Percentiles rank a stretch among this genome's conserved stretches.
Conservation (phyloP, 2,797 vertebrate species). For the Etheostoma perlongum region DNA sequence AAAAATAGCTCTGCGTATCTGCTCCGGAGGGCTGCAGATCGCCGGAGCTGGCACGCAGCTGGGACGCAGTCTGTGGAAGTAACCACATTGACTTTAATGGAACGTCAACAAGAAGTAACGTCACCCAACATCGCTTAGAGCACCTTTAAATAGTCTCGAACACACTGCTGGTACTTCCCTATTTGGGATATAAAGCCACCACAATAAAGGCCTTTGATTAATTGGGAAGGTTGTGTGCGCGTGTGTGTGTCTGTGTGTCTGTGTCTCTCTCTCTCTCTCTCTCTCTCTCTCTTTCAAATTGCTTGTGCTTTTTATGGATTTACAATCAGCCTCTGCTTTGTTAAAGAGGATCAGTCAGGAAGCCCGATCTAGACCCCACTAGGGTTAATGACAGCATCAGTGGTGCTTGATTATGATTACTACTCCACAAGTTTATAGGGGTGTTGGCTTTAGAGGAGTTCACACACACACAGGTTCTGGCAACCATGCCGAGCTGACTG, state of each 20-base stretch:
- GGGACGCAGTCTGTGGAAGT: too few species aligned
- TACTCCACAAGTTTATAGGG: slow-evolving; percentile 49
- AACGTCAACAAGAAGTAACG: too few species aligned
- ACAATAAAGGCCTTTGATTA: slow-evolving; percentile 66
- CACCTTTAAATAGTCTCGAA: slow-evolving; percentile 43
- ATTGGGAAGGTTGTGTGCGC: slow-evolving; percentile 14
- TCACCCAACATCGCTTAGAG: too few species aligned
- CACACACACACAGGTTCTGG: slow-evolving; percentile 18
- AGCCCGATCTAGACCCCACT: slow-evolving; percentile 36
- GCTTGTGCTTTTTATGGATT: slow-evolving; percentile 44
- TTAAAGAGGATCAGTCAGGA: slow-evolving; percentile 56
- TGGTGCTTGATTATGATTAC: slow-evolving; percentile 48
- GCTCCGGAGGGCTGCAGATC: too few species aligned
- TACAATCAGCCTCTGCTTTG: slow-evolving; percentile 55
- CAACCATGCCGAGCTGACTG: slow-evolving; percentile 42
- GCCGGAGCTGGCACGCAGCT: too few species aligned
- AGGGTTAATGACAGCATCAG: slow-evolving; percentile 44
- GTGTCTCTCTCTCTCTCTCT: too few species aligned
- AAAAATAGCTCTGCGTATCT: too few species aligned
- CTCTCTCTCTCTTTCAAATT: slow-evolving; percentile 9
- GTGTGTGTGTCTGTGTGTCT: neutral
- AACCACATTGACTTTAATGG: too few species aligned
- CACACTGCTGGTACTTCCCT: slow-evolving; percentile 44
- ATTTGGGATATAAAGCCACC: slow-evolving; percentile 58
- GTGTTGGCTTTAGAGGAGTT: slow-evolving; percentile 32